Base-by-base conservation (phyloP, 2,888 invertebrate species). In the Heliconius hortense region DNA sequence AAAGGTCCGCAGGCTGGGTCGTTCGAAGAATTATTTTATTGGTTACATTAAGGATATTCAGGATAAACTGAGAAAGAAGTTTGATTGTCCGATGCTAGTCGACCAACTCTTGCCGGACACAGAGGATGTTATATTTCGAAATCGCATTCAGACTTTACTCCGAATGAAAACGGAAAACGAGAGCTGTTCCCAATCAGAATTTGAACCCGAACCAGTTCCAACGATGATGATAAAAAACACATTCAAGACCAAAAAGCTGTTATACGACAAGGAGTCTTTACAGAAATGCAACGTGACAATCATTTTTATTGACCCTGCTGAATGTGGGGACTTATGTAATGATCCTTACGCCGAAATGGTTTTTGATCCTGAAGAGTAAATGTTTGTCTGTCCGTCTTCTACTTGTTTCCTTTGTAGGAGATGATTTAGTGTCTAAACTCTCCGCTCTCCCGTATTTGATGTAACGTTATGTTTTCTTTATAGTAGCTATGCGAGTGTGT, bases 1-100 rank as follows among this genome's bases (percentile, higher is more conserved):
- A 35, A 66, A 39, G 26, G 39, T 39, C 2, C 13, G 64, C 2
- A n/a, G 11, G n/a, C 1, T 66, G 39, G 64, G 64, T 1, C 64
- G 64, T 5, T 66, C 64, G 13, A 66, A 26, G 35, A 66, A 66
- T 13, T 66, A n/a, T 24, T 66, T 66, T 15, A 24, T 66, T 13
- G 13, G 64, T 24, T 39, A 66, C 39, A 66, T 66, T 10, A 66
- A 39, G 24, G 13, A n/a, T 66, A 35, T 66, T 13, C 64, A 39
- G 4, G 24, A 66, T 10, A 66, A 39, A 35, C 13, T 66, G 1
- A 35, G 39, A 0, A n/a, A 13, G 7, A 66, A 35, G 15, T 26
- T 39, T 24, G 13, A 4, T 24, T 39, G 64, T 13, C 24, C 64
- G 5, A 66, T 24, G 24, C 39, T 24, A 7, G 39, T 35, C 11